Evolutionary conservation across 2,797 vertebrate genomes (phyloP).

Genomic region (Semaprochilodus insignis): DNA sequence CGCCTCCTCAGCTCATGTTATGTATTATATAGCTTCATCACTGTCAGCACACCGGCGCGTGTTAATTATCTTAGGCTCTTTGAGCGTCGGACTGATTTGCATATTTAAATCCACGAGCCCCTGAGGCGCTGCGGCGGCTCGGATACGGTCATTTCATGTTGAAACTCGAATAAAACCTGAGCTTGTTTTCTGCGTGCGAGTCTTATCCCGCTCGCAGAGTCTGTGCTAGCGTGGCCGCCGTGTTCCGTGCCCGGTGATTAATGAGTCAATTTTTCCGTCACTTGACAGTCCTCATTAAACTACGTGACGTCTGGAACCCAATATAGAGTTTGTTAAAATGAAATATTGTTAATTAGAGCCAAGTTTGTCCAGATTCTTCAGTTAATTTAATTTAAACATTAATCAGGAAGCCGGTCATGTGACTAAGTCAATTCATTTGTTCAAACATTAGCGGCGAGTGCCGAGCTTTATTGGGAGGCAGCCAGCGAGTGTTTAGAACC

Average conservation of each 20-base stretch:
- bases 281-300: slow-evolving; percentile 17
- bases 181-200: background rate
- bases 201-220: too few species aligned
- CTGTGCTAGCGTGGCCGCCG: background rate
- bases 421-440: background rate
- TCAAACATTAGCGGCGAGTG: background rate
- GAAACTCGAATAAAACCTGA: background rate
- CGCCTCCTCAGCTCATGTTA: too few species aligned
- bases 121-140: background rate
- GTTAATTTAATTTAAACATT: background rate
- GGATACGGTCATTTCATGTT: background rate
- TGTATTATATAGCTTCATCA: background rate
- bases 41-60: background rate
- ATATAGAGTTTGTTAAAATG: slow-evolving; percentile 22
- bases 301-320: background rate
- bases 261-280: slow-evolving; percentile 8
- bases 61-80: background rate
- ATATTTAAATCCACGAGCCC: background rate
- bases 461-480: too few species aligned
- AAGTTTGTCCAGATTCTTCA: background rate
- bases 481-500: too few species aligned
- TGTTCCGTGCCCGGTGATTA: background rate
- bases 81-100: background rate
- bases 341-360: slow-evolving; percentile 16
- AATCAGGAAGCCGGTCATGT: background rate